Evolutionary conservation across 2,797 vertebrate genomes (phyloP).

Genomic region (Epinephelus awoara): DNA sequence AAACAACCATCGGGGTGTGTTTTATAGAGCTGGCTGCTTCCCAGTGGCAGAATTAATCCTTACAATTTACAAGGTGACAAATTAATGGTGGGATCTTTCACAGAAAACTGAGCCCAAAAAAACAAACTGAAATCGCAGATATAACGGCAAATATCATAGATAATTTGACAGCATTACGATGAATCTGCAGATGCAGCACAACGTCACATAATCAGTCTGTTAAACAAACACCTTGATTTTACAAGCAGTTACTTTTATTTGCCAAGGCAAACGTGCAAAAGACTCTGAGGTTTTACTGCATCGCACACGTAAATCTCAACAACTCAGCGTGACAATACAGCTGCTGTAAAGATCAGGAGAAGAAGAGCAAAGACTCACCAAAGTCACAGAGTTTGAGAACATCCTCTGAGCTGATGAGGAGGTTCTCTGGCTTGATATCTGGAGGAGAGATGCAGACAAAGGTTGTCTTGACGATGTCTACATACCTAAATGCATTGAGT

Average conservation of each 20-base stretch:
- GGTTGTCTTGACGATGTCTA: too few species aligned
- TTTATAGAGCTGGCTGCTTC: slow-evolving; percentile 42
- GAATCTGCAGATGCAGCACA: not conserved
- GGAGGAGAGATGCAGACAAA: slow-evolving; percentile 16
- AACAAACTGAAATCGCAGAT: slow-evolving; percentile 27
- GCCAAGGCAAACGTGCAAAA: not conserved
- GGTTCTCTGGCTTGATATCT: slow-evolving; percentile 99
- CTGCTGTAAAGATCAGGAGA: not conserved
- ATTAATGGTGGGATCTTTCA: slow-evolving; percentile 52
- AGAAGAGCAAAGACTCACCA: slow-evolving; percentile 86
- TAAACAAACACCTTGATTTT: slow-evolving; percentile 26
- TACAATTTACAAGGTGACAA: slow-evolving; percentile 51
- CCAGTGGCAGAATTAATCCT: slow-evolving; percentile 41
- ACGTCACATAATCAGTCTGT: slow-evolving; percentile 1
- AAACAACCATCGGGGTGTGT: slow-evolving; percentile 1
- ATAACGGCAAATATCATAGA: slow-evolving; percentile 16
- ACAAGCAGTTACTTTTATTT: slow-evolving; percentile 20
- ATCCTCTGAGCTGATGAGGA: slow-evolving; percentile 97
- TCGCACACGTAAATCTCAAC: slow-evolving; percentile 6
- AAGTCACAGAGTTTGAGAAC: slow-evolving; percentile 98
- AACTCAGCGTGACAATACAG: slow-evolving; percentile 12
- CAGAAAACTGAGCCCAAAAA: slow-evolving; percentile 31
- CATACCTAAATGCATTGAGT: too few species aligned
- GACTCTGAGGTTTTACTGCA: slow-evolving; percentile 5
- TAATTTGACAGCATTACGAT: not conserved